Base-by-base conservation (phyloP, 2,113 vertebrate species). In the Salvator merianae region DNA sequence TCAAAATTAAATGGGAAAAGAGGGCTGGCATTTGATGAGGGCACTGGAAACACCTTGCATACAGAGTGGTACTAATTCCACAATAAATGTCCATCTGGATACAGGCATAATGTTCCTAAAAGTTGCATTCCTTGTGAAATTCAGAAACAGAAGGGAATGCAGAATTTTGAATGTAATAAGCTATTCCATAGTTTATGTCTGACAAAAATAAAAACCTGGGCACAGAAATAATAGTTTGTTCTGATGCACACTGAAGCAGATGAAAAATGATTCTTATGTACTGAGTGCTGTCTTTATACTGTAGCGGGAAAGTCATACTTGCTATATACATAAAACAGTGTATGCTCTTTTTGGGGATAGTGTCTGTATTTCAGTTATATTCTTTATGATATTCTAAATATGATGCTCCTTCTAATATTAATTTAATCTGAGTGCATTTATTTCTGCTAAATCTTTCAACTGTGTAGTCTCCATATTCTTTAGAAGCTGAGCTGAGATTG, bases 391-490 rank as follows among this genome's bases (percentile, higher is more conserved):
- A 5, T 77, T 88, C 32, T 38, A 59, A 20, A 26, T 73, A 59
- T 38, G 71, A 8, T 81, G 36, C 22, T 79, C 76, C n/a, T 32
- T 40, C 12, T 69, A 65, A 70, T 71, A 81, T 70, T 38, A 34
- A 79, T 76, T 74, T 65, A 81, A 8, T 81, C 2, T 38, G 6
- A 81, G 62, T 28, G 26, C 73, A 59, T 78, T 78, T 81, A 53
- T 79, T 91, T 81, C 53, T 79, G 20, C 32, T 66, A n/a, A 77
- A 59, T 24, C 66, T 40, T 80, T 73, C 50, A 34, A 75, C 47
- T 18, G 20, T 22, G 12, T 2, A 53, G 5, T 77, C 63, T 78
- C 72, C 22, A 59, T 13, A 65, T 65, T 55, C 28, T 83, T 77
- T 74, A 68, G 78, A 72, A 30, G 86, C 1, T 26, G n/a, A 71